Percentiles rank a stretch among this genome's conserved stretches.
phyloP scores from a whole-genome alignment of 1,140 invertebrate species.

The Bicyclus anynana region DNA sequence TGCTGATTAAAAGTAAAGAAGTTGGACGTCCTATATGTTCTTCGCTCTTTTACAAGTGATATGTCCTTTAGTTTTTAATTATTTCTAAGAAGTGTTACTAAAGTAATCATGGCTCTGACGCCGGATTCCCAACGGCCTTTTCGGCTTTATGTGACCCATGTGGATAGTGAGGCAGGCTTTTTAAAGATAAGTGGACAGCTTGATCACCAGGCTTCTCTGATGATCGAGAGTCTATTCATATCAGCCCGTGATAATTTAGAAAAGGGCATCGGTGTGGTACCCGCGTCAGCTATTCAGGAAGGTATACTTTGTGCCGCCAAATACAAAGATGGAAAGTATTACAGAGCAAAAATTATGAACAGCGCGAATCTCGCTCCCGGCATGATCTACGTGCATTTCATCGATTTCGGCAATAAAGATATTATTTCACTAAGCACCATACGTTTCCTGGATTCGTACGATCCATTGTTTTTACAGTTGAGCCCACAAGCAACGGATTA shows the following conservation, averaged over 20 bases:
- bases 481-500: constrained; percentile 79
- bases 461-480: constrained; percentile 71
- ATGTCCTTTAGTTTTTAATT: constrained; percentile 38
- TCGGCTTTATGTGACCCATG: constrained; percentile 79
- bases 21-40: constrained; percentile 29
- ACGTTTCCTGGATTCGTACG: constrained; percentile 75
- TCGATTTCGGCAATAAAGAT: constrained; percentile 85
- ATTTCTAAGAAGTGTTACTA: constrained; percentile 4
- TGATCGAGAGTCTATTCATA: constrained; percentile 77
- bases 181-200: constrained; percentile 83
- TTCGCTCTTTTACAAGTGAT: constrained; percentile 34
- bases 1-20: constrained; percentile 33
- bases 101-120: constrained; percentile 47
- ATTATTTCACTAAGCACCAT: constrained; percentile 77
- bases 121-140: constrained; percentile 50
- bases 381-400: constrained; percentile 80
- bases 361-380: constrained; percentile 62
- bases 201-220: constrained; percentile 76
- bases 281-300: constrained; percentile 58
- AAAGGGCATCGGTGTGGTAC: constrained; percentile 55
- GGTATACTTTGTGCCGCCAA: constrained; percentile 80
- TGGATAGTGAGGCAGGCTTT: constrained; percentile 81
- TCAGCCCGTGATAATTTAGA: constrained; percentile 68
- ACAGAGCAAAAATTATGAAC: constrained; percentile 79
- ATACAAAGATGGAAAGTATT: constrained; percentile 81